phyloP scores from a whole-genome alignment of 2,797 vertebrate species.

The Decapterus maruadsi region DNA sequence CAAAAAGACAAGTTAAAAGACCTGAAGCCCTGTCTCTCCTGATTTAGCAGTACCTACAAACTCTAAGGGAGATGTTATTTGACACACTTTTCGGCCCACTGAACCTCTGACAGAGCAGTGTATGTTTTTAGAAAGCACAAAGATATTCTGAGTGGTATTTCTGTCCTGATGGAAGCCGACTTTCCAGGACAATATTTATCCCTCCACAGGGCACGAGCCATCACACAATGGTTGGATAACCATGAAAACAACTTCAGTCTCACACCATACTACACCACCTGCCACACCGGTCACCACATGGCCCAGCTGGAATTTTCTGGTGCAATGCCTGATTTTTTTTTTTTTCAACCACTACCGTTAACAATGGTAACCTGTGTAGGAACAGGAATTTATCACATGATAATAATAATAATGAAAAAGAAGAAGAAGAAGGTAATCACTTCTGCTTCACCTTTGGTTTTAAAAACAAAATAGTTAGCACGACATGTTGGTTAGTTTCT shows the following conservation, averaged over 20 bases:
- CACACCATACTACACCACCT: too few relatives aligned
- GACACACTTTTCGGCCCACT: conserved; percentile 5
- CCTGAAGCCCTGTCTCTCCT: not conserved
- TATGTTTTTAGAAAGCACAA: not conserved
- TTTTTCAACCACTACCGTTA: conserved; percentile 2
- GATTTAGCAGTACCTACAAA: not conserved
- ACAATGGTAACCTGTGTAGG: not conserved
- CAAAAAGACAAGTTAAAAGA: not conserved
- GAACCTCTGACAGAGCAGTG: not conserved
- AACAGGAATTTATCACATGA: not conserved
- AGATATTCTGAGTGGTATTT: not conserved
- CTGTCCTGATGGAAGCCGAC: not conserved
- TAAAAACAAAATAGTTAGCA: not conserved
- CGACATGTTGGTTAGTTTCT: not conserved
- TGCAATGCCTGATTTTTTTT: too few relatives aligned
- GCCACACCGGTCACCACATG: not conserved
- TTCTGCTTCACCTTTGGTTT: too few relatives aligned
- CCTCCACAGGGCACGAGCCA: not conserved
- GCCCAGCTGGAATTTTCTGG: conserved; percentile 11
- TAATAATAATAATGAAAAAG: too few relatives aligned
- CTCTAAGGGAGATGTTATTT: conserved; percentile 6
- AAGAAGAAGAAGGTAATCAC: too few relatives aligned
- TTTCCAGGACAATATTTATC: not conserved
- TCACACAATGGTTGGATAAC: not conserved
- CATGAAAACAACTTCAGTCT: not conserved